These are phyloP conservation scores for Chinchilla lanigera DNA, from an alignment of 2,113 vertebrate species.

Conservation along the genomic window DNA sequence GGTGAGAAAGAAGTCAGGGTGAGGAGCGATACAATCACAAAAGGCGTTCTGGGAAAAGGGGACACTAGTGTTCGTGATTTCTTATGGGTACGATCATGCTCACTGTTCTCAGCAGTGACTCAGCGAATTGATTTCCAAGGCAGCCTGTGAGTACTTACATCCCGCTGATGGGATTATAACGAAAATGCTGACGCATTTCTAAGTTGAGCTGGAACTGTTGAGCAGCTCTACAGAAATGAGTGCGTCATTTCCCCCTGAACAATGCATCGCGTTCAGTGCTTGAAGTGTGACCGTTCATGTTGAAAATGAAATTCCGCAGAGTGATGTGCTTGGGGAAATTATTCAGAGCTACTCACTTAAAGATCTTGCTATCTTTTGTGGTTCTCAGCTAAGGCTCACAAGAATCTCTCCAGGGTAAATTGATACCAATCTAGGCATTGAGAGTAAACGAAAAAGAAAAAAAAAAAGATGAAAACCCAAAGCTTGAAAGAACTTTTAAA, in stretches of 20 bases:
- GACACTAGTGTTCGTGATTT: neutral
- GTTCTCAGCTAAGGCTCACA: constrained; percentile 78
- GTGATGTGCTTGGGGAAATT: constrained; percentile 76
- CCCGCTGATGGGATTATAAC: constrained; percentile 51
- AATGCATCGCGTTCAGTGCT: constrained; percentile 76
- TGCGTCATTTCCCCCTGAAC: constrained; percentile 79
- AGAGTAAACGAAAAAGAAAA: constrained; percentile 51
- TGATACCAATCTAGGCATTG: constrained; percentile 56
- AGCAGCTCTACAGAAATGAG: constrained; percentile 66
- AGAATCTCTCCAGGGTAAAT: constrained; percentile 77
- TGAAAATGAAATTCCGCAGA: constrained; percentile 81
- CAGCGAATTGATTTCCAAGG: constrained; percentile 62
- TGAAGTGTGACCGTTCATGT: constrained; percentile 79
- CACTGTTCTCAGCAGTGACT: constrained; percentile 55
- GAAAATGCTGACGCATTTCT: constrained; percentile 73
- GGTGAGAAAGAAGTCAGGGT: neutral
- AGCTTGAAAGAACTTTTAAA: constrained; percentile 47
- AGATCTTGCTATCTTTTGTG: constrained; percentile 79
- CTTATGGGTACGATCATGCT: neutral
- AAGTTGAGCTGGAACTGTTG: constrained; percentile 27
- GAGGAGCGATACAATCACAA: neutral
- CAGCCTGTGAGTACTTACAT: constrained; percentile 19
- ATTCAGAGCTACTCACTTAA: constrained; percentile 71
- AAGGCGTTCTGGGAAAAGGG: neutral
- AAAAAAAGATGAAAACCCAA: constrained; percentile 62